A percentile compares a stretch with the other conserved stretches of the same genome.
Conservation (phyloP, 2,888 invertebrate species). For the Caenorhabditis sp. region DNA sequence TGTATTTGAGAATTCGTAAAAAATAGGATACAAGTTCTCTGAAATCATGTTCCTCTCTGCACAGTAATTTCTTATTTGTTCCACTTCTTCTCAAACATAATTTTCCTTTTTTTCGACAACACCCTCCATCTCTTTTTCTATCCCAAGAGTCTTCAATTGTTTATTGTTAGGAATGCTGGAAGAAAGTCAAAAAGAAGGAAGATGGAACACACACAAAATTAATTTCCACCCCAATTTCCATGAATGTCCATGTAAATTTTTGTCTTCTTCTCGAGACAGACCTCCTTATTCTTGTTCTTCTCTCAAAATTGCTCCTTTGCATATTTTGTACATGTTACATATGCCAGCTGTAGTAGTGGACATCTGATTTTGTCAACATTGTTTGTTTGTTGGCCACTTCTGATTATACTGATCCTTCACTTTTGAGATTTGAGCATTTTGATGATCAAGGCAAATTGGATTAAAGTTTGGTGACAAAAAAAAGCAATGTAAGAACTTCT, state of each 20-base stretch:
- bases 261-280: slow-evolving; percentile 1
- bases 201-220: slow-evolving; percentile 43
- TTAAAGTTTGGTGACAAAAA: not conserved
- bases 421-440: slow-evolving; percentile 2
- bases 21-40: not conserved
- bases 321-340: slow-evolving; percentile 21
- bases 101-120: slow-evolving; percentile 12
- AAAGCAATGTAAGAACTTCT: not conserved
- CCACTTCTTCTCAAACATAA: slow-evolving; percentile 5
- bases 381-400: slow-evolving; percentile 13
- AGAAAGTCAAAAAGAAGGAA: slow-evolving; percentile 36
- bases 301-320: slow-evolving; percentile 5
- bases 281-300: slow-evolving; percentile 8
- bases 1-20: slow-evolving; percentile 14
- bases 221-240: slow-evolving; percentile 58
- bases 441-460: not conserved
- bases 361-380: slow-evolving; percentile 21
- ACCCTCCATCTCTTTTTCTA: not conserved
- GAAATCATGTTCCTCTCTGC: slow-evolving; percentile 15
- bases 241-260: slow-evolving; percentile 39
- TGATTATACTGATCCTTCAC: slow-evolving; percentile 7
- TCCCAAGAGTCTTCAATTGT: slow-evolving; percentile 46
- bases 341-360: slow-evolving; percentile 1
- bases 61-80: slow-evolving; percentile 14
- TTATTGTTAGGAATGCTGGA: slow-evolving; percentile 45